Base-by-base conservation (phyloP, 1,140 invertebrate species). In the Drosophila athabasca region DNA sequence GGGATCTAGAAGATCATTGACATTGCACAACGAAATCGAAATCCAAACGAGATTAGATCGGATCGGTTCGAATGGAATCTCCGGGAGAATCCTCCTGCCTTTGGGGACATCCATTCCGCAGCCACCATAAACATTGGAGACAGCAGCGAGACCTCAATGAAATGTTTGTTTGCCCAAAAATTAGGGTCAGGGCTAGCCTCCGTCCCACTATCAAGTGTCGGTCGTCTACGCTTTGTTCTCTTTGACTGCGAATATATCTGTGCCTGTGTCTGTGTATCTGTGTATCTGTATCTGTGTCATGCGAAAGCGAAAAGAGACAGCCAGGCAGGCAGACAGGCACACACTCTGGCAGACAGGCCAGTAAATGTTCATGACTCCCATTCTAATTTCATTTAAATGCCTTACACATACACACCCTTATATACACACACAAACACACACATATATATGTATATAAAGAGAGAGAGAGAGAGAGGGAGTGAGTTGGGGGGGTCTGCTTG, bases 311-410 rank as follows among this genome's bases (percentile, higher is more conserved):
- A 85, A 81, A 81, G 62, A 60, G 59, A 51, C 50, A 52, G 19
- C 22, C 59, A 26, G 31, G n/a, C 67, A 44, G 59, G 46, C 50
- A 52, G 19, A 22, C 59, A 26, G 31, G n/a, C 67, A 44, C 48
- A 48, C 41, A 31, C 13, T 58, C 4, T 13, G 35, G 22, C 66
- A 66, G 26, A 59, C 57, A 43, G 9, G 54, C 43, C 62, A 75
- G 53, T 61, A 60, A 76, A 60, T 61, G 62, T 75, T 88, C 79
- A 82, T 88, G 74, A 87, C 73, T 83, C 53, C 66, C 79, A 87
- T 88, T 83, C 83, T 88, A 87, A 88, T 83, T 78, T 79, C 67
- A 83, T 83, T 79, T 82, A 76, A 87, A 79, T 72, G 64, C 49
- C 15, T 39, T 19, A 58, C 22, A 60, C 59, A 62, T 39, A 35